phyloP scores from a whole-genome alignment of 2,888 invertebrate species.

The Sceliomorpha sp. region DNA sequence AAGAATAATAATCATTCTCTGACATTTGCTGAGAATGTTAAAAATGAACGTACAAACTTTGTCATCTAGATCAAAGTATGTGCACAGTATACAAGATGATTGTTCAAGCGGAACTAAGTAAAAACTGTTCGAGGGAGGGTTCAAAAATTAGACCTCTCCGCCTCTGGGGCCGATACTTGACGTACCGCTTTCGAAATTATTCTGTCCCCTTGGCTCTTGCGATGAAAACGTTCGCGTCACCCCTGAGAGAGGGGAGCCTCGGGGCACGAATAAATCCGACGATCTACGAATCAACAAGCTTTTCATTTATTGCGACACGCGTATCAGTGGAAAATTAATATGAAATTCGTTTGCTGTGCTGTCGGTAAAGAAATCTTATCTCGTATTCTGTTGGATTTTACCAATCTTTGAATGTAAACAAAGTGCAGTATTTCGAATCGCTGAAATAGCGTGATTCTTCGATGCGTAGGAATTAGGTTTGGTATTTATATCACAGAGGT shows the following conservation, averaged over 20 bases:
- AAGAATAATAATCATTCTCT: too few relatives aligned
- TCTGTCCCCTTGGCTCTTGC: conserved; percentile 35
- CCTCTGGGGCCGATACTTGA: conserved; percentile 46
- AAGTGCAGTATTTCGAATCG: too few relatives aligned
- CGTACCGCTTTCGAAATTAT: conserved; percentile 42
- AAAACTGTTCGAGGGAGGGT: conserved; percentile 40
- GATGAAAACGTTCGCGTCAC: conserved; percentile 39
- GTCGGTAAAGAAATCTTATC: too few relatives aligned
- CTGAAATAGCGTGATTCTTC: too few relatives aligned
- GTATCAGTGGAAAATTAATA: conserved; percentile 44
- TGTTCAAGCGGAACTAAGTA: conserved; percentile 30
- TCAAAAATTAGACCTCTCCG: conserved; percentile 35
- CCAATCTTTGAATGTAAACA: too few relatives aligned
- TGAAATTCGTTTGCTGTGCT: too few relatives aligned
- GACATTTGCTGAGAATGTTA: too few relatives aligned
- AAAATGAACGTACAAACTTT: too few relatives aligned
- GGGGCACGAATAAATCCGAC: conserved; percentile 42
- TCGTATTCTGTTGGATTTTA: too few relatives aligned
- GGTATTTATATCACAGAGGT: too few relatives aligned
- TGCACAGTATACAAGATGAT: conserved; percentile 16
- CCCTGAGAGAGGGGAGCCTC: conserved; percentile 37
- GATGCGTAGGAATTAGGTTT: too few relatives aligned
- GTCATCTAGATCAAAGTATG: too few relatives aligned
- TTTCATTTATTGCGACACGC: conserved; percentile 37
- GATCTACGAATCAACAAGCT: conserved; percentile 44